Evolutionary conservation across 2,888 invertebrate genomes (phyloP), one percentile per base, ranked within the genome.

Genomic region (Xanthorhoe spadicearia): DNA sequence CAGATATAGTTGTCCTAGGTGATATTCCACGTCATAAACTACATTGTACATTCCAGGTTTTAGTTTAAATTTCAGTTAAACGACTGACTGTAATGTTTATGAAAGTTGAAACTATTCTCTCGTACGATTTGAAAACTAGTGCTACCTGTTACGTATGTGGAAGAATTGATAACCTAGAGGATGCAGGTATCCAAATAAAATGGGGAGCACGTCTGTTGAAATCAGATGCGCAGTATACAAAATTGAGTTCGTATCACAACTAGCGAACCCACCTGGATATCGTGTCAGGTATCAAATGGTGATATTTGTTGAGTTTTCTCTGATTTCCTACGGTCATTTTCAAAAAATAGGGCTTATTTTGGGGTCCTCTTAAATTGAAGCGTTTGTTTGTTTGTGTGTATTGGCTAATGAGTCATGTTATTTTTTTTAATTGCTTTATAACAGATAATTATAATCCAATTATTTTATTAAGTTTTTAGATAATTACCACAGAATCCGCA

Each of bases 111-210:
- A 5, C 0, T 32, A 1, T 7, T 6, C 3, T 32, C 32, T 2
- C 32, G 7, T 32, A 32, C 8, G 8, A 4, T 32, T 32, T 32
- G 8, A 3, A 28, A 35, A 9, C 28, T 52, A 23, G 38, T 38
- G 54, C 35, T 38, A 43, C 0, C n/a, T 23, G 9, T 46, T 59
- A 71, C 71, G 71, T 69, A 66, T 61, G 69, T 68, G 60, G 67
- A 64, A 52, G 64, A 66, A 69, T 68, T 73, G 69, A 73, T 71
- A 71, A 63, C 64, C 46, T 59, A 66, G 58, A 68, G 43, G 53
- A 50, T 65, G 64, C 71, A 71, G 64, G 68, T 72, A 72, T 70
- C 65, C 67, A 61, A 72, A 72, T 68, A 70, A 70, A 67, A 71
- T 72, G 53, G 66, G 38, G 57, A 68, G 66, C 70, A 69, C 72